Evolutionary conservation across 2,888 invertebrate species (phyloP).

Genomic region (Athetis lepigone): DNA sequence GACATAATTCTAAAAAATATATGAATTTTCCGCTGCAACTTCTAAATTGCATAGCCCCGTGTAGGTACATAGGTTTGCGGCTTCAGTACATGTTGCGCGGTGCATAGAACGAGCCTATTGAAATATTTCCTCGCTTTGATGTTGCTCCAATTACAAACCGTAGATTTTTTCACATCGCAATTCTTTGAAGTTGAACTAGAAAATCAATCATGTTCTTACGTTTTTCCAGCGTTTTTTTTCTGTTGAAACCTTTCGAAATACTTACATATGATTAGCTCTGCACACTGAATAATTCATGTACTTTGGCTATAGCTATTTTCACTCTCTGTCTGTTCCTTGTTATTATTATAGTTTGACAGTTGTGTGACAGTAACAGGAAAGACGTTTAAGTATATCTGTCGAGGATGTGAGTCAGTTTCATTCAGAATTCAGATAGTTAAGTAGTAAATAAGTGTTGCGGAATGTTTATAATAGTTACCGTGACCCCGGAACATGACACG

Average conservation of each 20-base stretch:
- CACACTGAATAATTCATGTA: no score
- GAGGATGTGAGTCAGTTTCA: not conserved
- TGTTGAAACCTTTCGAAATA: no score
- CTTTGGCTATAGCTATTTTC: no score
- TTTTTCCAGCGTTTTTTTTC: not conserved
- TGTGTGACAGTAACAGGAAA: no score
- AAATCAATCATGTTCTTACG: slow-evolving; percentile 3
- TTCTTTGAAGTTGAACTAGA: slow-evolving; percentile 21
- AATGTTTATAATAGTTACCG: no score
- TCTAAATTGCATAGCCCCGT: not conserved
- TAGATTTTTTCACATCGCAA: slow-evolving; percentile 5
- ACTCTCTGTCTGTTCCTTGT: no score
- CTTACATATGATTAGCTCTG: no score
- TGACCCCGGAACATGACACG: no score
- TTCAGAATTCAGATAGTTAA: no score
- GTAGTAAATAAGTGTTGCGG: no score
- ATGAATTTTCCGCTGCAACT: not conserved
- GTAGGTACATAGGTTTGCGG: not conserved
- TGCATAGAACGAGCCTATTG: slow-evolving; percentile 36
- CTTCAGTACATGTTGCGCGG: slow-evolving; percentile 12
- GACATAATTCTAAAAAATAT: not conserved
- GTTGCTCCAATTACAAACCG: slow-evolving; percentile 26
- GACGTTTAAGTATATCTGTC: no score
- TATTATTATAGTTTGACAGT: no score
- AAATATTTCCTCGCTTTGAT: slow-evolving; percentile 29